These are phyloP conservation scores for Hyla sarda DNA, from an alignment of 2,113 vertebrate species.

Conservation along the genomic window DNA sequence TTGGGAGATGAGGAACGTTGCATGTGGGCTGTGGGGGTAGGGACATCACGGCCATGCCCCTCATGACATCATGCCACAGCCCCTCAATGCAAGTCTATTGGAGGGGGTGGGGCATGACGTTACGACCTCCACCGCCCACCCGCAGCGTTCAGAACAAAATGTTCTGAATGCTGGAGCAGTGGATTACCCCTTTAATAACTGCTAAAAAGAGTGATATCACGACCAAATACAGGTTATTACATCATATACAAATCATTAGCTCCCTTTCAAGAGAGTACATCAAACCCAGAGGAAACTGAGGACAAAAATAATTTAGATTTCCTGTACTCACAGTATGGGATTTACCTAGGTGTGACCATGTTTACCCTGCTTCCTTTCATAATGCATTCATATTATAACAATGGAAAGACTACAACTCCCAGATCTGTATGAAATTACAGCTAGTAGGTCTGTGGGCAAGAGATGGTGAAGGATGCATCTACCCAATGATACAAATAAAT, in stretches of 20 bases:
- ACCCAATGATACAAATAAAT: background rate
- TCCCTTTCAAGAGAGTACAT: background rate
- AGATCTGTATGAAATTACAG: background rate
- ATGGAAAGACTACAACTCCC: background rate
- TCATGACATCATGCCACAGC: no score
- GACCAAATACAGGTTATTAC: background rate
- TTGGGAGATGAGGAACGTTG: no score
- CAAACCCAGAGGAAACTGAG: background rate
- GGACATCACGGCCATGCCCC: no score
- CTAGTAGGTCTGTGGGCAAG: background rate
- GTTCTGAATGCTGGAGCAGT: no score
- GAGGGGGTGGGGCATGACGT: no score
- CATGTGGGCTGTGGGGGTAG: no score
- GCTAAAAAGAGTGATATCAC: no score
- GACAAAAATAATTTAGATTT: background rate
- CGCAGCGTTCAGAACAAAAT: no score
- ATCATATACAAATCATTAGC: background rate
- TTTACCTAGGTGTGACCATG: constrained; percentile 31
- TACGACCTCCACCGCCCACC: no score
- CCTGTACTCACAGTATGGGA: background rate
- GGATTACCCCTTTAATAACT: no score
- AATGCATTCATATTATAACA: background rate
- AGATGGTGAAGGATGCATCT: background rate
- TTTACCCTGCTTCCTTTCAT: background rate
- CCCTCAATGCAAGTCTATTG: no score